Evolutionary conservation across 2,797 vertebrate species (phyloP).

Genomic region (Borostomias antarcticus): DNA sequence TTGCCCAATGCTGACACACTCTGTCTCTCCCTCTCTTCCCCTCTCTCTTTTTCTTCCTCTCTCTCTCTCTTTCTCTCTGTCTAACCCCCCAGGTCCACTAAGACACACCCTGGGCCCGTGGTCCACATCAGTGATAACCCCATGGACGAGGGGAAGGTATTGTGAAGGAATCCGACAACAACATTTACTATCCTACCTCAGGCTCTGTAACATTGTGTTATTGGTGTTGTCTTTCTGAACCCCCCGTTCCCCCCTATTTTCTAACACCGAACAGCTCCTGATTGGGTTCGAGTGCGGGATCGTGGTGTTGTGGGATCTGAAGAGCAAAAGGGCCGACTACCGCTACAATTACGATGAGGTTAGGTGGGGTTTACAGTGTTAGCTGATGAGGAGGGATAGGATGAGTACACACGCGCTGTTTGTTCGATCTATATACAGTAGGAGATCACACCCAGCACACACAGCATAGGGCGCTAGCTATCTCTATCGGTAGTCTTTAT

Average conservation of each 20-base stretch:
- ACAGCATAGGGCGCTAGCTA: too few relatives aligned
- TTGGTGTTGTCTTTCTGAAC: neutral
- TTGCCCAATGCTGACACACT: neutral
- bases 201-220: neutral
- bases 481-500: too few relatives aligned
- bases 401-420: too few relatives aligned
- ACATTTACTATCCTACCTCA: neutral
- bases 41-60: constrained; percentile 11
- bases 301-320: constrained; percentile 96
- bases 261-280: constrained; percentile 92
- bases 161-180: neutral
- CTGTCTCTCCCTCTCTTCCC: constrained; percentile 25
- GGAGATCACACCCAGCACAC: too few relatives aligned
- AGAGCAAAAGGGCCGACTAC: constrained; percentile 97
- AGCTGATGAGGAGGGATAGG: neutral
- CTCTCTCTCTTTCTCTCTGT: constrained; percentile 36
- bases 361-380: neutral
- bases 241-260: constrained; percentile 33
- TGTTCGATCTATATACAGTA: too few relatives aligned
- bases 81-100: constrained; percentile 85
- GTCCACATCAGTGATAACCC: constrained; percentile 99
- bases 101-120: constrained; percentile 95
- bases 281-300: constrained; percentile 97
- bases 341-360: constrained; percentile 98
- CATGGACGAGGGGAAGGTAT: constrained; percentile 99